Base-by-base conservation (phyloP, 2,797 vertebrate species). In the Luscinia luscinia region DNA sequence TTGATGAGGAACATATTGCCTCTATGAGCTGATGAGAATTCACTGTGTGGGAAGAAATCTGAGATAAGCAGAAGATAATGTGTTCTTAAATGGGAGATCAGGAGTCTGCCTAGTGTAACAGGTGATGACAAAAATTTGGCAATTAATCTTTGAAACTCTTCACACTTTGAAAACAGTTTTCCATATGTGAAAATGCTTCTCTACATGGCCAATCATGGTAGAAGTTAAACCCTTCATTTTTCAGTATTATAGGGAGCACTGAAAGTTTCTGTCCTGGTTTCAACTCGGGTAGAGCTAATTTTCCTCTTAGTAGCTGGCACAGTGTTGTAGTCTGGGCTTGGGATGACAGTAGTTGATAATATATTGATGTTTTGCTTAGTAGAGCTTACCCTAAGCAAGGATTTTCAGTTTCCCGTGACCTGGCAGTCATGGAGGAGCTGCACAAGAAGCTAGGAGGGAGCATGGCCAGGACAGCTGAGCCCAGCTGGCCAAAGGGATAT, bases 141-240 rank as follows among this genome's bases (percentile, higher is more conserved):
- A 82, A n/a, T 59, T 92, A 82, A 84, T 82, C 45, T 92, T 81
- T 79, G 70, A 93, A 89, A 84, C 3, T 20, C 21, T 43, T 93
- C 52, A 87, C 28, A 36, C 45, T 55, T 49, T 22, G 18, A 87
- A 30, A 87, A 32, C 21, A 32, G 20, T 63, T 89, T 90, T 67
- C 26, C 23, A 12, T 28, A 28, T 0, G 6, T 34, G 32, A 70
- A 70, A 88, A 89, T 52, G 23, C 27, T 73, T 22, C 43, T 78
- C 12, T 84, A 9, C 16, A 18, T 40, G 68, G 4, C 5, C 13
- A 9, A 23, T 30, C 8, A 22, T 78, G 38, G 17, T 14, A 74
- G 19, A 87, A 81, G 7, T 57, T 34, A 55, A 80, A 74, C 3
- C 7, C 4, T 63, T 63, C 15, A 27, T 16, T 79, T 22, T 15